phyloP scores from a whole-genome alignment of 2,888 invertebrate species.

The Atherix ibis region DNA sequence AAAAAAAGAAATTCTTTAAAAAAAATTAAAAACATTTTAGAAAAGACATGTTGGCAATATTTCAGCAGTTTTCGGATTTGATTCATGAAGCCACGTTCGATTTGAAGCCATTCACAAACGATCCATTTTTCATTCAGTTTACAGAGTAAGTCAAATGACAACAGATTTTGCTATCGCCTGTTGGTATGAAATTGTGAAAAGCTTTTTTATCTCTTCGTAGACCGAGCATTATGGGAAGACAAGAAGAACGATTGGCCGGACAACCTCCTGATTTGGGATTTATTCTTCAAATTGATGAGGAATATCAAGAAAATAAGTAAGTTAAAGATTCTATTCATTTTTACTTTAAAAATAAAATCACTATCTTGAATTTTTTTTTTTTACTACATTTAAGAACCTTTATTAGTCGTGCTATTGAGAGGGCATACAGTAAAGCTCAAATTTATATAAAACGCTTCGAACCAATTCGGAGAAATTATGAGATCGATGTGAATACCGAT shows the following conservation, averaged over 20 bases:
- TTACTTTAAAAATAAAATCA: too few species aligned
- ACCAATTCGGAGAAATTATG: slow-evolving; percentile 47
- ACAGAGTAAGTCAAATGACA: slow-evolving; percentile 52
- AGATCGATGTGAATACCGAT: slow-evolving; percentile 51
- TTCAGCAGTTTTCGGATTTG: slow-evolving; percentile 43
- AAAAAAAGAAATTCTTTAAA: slow-evolving; percentile 11
- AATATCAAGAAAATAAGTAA: slow-evolving; percentile 22
- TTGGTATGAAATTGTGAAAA: too few species aligned
- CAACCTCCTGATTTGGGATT: slow-evolving; percentile 53
- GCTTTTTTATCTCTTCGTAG: too few species aligned
- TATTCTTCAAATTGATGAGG: slow-evolving; percentile 49
- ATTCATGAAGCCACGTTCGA: slow-evolving; percentile 52
- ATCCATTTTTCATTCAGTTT: slow-evolving; percentile 52
- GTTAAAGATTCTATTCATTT: too few species aligned
- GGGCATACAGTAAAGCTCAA: slow-evolving; percentile 45
- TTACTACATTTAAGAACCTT: too few species aligned
- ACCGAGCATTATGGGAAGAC: slow-evolving; percentile 68
- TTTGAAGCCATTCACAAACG: slow-evolving; percentile 57
- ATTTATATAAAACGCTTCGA: slow-evolving; percentile 50
- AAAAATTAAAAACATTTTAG: slow-evolving; percentile 8
- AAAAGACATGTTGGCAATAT: slow-evolving; percentile 39
- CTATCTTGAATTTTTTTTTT: background rate
- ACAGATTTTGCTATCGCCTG: too few species aligned
- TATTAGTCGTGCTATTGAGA: too few species aligned
- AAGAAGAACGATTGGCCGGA: slow-evolving; percentile 61